Conservation (phyloP, 2,888 invertebrate genomes). For the Apamea monoglypha region DNA sequence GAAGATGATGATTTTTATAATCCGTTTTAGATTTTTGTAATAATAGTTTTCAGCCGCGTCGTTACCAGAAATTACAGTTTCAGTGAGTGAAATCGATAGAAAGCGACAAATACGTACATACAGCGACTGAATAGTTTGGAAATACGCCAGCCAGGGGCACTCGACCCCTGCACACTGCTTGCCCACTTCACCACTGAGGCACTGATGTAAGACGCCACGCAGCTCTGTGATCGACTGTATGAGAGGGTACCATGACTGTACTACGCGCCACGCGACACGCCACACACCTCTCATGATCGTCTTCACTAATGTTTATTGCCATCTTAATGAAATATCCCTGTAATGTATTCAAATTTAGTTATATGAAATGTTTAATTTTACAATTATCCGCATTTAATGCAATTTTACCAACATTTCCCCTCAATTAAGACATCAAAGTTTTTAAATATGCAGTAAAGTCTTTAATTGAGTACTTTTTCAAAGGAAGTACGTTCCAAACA, state of each 20-base stretch:
- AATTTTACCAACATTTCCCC: not conserved
- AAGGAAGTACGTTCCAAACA: slow-evolving; percentile 9
- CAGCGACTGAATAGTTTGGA: slow-evolving; percentile 80
- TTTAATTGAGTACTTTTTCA: slow-evolving; percentile 25
- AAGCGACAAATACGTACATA: slow-evolving; percentile 76
- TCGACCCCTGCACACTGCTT: slow-evolving; percentile 77
- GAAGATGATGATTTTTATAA: not conserved
- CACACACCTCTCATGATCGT: slow-evolving; percentile 3
- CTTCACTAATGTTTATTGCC: slow-evolving; percentile 32
- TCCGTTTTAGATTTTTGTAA: slow-evolving; percentile 7
- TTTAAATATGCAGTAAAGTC: slow-evolving; percentile 7
- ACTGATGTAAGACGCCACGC: slow-evolving; percentile 65
- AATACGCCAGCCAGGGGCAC: slow-evolving; percentile 81
- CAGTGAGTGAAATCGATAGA: slow-evolving; percentile 86
- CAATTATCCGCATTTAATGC: not conserved
- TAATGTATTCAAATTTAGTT: slow-evolving; percentile 23
- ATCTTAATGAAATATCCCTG: slow-evolving; percentile 23
- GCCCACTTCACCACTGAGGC: slow-evolving; percentile 73
- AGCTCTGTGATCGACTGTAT: slow-evolving; percentile 44
- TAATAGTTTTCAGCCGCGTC: slow-evolving; percentile 12
- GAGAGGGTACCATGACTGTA: slow-evolving; percentile 8
- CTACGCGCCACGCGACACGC: not conserved
- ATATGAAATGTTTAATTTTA: slow-evolving; percentile 8
- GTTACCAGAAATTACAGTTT: slow-evolving; percentile 79
- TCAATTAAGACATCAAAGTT: slow-evolving; percentile 13